phyloP scores from a whole-genome alignment of 92 coral and sea anemone genomes.

The Zoanthus sociatus region DNA sequence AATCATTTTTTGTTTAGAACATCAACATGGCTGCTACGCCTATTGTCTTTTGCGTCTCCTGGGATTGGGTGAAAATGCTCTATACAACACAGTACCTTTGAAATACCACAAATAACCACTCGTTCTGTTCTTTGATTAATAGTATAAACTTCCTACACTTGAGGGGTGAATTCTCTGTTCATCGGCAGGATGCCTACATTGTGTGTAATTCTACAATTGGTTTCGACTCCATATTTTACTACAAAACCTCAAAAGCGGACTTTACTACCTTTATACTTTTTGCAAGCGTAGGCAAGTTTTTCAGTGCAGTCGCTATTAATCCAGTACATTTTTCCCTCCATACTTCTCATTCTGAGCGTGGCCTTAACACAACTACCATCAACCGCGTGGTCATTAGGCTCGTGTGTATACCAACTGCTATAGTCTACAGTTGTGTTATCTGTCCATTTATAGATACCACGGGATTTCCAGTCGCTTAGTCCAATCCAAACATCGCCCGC shows the following conservation, averaged over 20 bases:
- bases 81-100: too few species aligned
- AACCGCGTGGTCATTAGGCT: constrained; percentile 80
- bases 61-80: too few species aligned
- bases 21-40: too few species aligned
- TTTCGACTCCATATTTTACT: background rate
- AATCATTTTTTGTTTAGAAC: too few species aligned
- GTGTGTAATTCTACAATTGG: too few species aligned
- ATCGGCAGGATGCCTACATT: too few species aligned
- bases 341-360: constrained; percentile 63
- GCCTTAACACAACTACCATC: constrained; percentile 89
- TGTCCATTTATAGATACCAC: constrained; percentile 78
- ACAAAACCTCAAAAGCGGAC: background rate
- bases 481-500: constrained; percentile 89
- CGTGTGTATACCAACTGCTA: constrained; percentile 88
- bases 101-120: too few species aligned
- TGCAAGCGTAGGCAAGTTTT: constrained; percentile 77
- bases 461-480: constrained; percentile 64
- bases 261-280: constrained; percentile 56
- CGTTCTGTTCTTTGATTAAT: too few species aligned
- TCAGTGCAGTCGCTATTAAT: constrained; percentile 71
- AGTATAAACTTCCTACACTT: too few species aligned
- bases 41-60: too few species aligned
- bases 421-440: constrained; percentile 71
- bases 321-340: constrained; percentile 92
- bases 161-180: too few species aligned